Percentiles rank a stretch among this genome's conserved stretches.
These are phyloP conservation scores for Dasypus novemcinctus DNA, from an alignment of 2,113 vertebrate species.

Conservation along the genomic window DNA sequence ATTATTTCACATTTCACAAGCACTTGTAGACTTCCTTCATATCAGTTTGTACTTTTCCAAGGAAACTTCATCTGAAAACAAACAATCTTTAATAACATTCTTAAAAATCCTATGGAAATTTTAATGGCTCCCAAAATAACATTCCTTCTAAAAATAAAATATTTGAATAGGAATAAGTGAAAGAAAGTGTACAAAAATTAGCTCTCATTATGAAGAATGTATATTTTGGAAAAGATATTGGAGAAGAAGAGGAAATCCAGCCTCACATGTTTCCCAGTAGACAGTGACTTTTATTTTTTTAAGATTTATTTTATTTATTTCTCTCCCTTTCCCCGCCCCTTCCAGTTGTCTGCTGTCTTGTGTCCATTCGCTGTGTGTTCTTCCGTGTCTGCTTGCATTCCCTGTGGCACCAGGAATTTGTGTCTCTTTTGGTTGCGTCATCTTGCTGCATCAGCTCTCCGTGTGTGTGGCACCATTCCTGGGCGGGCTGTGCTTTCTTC, in stretches of 20 bases:
- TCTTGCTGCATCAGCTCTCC: too few species aligned
- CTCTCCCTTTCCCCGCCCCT: too few species aligned
- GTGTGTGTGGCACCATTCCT: too few species aligned
- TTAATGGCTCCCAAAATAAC: neutral
- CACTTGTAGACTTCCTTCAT: neutral
- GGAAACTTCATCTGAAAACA: conserved; percentile 18
- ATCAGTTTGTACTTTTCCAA: neutral
- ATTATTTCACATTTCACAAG: neutral
- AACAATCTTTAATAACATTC: conserved; percentile 37
- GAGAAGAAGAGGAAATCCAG: neutral
- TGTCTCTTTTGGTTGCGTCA: too few species aligned
- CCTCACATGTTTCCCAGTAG: neutral
- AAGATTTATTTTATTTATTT: too few species aligned
- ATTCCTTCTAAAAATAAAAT: conserved; percentile 44
- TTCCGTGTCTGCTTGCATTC: too few species aligned
- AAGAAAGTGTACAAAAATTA: neutral
- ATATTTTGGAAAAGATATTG: conserved; percentile 15
- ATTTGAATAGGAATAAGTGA: conserved; percentile 22
- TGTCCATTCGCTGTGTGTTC: too few species aligned
- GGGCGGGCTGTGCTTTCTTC: too few species aligned
- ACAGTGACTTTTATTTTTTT: neutral
- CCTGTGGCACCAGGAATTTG: too few species aligned
- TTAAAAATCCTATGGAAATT: conserved; percentile 34
- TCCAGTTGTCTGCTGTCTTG: too few species aligned
- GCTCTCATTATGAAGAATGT: neutral